phyloP scores from a whole-genome alignment of 2,113 vertebrate species.

The Brachyhypopomus occidentalis region DNA sequence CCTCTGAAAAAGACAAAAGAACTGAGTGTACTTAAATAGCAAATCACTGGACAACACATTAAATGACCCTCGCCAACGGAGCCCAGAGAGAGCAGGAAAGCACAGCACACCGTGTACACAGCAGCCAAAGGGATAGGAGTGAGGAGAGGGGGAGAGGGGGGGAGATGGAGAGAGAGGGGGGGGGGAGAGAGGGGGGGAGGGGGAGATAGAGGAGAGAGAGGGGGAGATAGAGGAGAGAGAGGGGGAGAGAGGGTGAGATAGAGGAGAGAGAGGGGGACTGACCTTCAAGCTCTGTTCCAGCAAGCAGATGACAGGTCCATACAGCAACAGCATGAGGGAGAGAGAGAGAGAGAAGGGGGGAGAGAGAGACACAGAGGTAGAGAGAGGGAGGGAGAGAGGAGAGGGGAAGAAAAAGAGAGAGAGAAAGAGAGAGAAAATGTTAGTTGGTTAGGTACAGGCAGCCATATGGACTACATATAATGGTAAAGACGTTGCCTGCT shows the following conservation, averaged over 20 bases:
- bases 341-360: neutral
- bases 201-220: slow-evolving; percentile 13
- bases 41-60: slow-evolving; percentile 35
- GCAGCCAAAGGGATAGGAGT: neutral
- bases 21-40: slow-evolving; percentile 34
- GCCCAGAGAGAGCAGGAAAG: neutral
- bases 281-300: slow-evolving; percentile 73
- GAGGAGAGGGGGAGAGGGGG: neutral
- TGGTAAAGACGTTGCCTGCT: slow-evolving; percentile 54
- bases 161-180: neutral
- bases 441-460: slow-evolving; percentile 38
- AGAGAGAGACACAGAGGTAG: slow-evolving; percentile 10
- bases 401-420: slow-evolving; percentile 51
- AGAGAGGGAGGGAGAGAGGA: slow-evolving; percentile 30
- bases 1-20: slow-evolving; percentile 39
- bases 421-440: slow-evolving; percentile 46
- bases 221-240: neutral
- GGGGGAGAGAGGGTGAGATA: neutral
- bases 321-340: slow-evolving; percentile 31
- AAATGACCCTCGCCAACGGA: slow-evolving; percentile 32
- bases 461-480: slow-evolving; percentile 54
- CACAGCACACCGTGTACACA: no score
- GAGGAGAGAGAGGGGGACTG: slow-evolving; percentile 50
- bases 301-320: slow-evolving; percentile 51
- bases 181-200: slow-evolving; percentile 2